A percentile compares a stretch with the other conserved stretches of the same genome.
phyloP scores from a whole-genome alignment of 2,113 vertebrate genomes.

The Dasyurus viverrinus region DNA sequence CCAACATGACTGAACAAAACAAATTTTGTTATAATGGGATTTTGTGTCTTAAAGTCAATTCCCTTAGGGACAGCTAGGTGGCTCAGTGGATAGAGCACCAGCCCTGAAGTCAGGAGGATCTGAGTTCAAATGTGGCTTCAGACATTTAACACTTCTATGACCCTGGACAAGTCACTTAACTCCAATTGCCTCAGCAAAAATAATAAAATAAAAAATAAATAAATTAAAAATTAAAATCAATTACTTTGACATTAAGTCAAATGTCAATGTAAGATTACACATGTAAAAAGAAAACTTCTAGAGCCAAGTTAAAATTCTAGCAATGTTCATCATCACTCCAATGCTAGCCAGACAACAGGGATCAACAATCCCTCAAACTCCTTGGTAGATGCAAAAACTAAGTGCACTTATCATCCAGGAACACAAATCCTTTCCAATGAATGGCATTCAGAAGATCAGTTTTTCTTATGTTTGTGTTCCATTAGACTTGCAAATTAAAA shows the following conservation, averaged over 20 bases:
- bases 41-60: neutral
- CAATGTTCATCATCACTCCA: conserved; percentile 75
- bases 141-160: too few relatives aligned
- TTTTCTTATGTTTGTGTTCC: conserved; percentile 80
- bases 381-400: conserved; percentile 11
- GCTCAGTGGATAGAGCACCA: too few relatives aligned
- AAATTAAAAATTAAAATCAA: too few relatives aligned
- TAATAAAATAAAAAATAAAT: too few relatives aligned
- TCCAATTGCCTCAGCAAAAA: too few relatives aligned
- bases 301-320: neutral
- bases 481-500: conserved; percentile 90
- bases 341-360: conserved; percentile 28
- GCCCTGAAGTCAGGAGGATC: too few relatives aligned
- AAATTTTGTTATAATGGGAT: neutral
- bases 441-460: conserved; percentile 84
- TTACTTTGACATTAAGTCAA: neutral
- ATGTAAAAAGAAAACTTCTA: conserved; percentile 53
- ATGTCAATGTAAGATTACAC: neutral
- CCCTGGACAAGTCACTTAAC: too few relatives aligned
- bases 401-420: conserved; percentile 36
- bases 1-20: neutral
- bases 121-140: too few relatives aligned
- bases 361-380: conserved; percentile 21
- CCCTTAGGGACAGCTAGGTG: neutral
- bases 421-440: conserved; percentile 49